Conservation (phyloP, 2,113 vertebrate genomes). For the Caracal caracal region DNA sequence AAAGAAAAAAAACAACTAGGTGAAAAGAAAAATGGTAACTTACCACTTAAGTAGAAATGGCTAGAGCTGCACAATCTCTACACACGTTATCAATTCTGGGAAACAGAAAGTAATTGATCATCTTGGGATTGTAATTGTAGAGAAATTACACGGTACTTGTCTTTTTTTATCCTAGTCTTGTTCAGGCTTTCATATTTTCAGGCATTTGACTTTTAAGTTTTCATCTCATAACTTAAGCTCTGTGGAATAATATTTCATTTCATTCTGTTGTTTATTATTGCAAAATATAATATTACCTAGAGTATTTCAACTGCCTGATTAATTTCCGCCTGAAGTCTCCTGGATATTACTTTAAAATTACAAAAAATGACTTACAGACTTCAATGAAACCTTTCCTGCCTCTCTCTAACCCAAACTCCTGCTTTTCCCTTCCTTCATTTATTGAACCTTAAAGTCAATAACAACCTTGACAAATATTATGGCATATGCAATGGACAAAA, state of each 20-base stretch:
- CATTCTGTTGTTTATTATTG: constrained; percentile 10
- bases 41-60: not conserved
- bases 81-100: not conserved
- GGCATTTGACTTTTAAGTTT: constrained; percentile 41
- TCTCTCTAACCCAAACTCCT: not conserved
- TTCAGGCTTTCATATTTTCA: not conserved
- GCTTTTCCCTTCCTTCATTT: not conserved
- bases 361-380: not conserved
- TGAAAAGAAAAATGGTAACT: not conserved
- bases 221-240: constrained; percentile 37
- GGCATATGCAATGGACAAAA: not conserved
- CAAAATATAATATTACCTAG: not conserved
- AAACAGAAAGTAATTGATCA: not conserved
- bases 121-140: not conserved
- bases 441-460: not conserved
- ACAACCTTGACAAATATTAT: not conserved
- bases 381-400: not conserved
- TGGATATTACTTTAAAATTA: constrained; percentile 27
- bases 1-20: too few species aligned
- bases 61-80: not conserved
- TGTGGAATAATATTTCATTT: constrained; percentile 3
- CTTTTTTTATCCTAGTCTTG: not conserved
- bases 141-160: not conserved
- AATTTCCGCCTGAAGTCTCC: not conserved
- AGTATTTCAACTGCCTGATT: constrained; percentile 26